A percentile compares a stretch with the other conserved stretches of the same genome.
Conservation (phyloP, 2,797 vertebrate genomes). For the Galaxias olidus region DNA sequence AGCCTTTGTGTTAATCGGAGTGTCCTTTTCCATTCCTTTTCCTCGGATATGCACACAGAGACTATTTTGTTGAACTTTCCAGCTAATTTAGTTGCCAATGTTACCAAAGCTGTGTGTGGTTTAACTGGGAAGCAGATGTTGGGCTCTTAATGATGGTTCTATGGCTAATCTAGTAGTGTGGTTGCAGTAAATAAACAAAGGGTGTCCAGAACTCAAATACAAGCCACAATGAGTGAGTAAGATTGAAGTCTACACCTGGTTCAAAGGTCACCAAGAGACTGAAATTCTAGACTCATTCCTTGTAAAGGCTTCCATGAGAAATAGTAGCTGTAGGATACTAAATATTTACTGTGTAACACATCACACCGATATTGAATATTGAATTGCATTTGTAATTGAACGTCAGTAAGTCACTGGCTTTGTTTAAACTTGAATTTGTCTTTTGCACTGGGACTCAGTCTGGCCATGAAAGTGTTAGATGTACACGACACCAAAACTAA, state of each 20-base stretch:
- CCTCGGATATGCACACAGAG: neutral
- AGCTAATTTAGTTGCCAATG: neutral
- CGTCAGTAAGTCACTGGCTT: too few species aligned
- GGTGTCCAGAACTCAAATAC: neutral
- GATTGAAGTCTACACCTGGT: neutral
- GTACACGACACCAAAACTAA: too few species aligned
- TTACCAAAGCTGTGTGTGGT: neutral
- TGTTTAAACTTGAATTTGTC: too few species aligned
- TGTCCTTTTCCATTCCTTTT: neutral
- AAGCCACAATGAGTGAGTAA: neutral
- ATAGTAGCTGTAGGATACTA: too few species aligned
- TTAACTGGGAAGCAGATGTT: neutral
- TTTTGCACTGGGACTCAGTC: too few species aligned
- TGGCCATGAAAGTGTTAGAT: too few species aligned
- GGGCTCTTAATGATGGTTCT: neutral
- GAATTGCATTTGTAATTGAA: too few species aligned
- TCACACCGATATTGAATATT: too few species aligned
- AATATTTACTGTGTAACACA: too few species aligned
- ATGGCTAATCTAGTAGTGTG: neutral
- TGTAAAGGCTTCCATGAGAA: too few species aligned
- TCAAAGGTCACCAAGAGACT: too few species aligned
- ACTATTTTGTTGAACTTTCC: neutral
- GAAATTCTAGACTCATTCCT: too few species aligned
- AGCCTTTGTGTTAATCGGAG: conserved; percentile 7
- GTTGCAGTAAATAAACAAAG: neutral